These are phyloP conservation scores for Philereme transversata DNA, from an alignment of 2,888 invertebrate species.

Conservation along the genomic window DNA sequence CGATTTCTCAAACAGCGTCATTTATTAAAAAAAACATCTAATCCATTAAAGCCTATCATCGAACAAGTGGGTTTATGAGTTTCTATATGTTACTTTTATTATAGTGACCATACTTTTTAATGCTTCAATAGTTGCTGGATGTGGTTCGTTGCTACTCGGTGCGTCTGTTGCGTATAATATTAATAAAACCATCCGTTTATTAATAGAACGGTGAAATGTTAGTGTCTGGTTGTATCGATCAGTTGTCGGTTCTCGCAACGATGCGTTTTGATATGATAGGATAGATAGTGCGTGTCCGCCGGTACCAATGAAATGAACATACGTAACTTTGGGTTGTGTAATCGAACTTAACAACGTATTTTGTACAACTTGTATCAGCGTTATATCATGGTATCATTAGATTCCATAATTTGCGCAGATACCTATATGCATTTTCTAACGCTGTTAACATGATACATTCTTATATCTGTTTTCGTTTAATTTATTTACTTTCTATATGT, in stretches of 20 bases:
- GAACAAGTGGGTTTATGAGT: constrained; percentile 28
- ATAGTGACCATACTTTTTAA: background rate
- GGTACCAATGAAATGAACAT: constrained; percentile 51
- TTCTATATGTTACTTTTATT: constrained; percentile 18
- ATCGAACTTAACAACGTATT: constrained; percentile 51
- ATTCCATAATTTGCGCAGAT: constrained; percentile 41
- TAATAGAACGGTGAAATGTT: constrained; percentile 22
- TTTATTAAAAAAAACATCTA: constrained; percentile 20
- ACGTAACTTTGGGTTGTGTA: constrained; percentile 68
- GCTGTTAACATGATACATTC: no score
- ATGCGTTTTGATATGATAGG: constrained; percentile 71
- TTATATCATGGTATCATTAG: constrained; percentile 58
- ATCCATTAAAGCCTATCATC: constrained; percentile 26
- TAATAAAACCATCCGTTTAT: background rate
- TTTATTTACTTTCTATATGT: no score
- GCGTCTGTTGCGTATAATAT: background rate
- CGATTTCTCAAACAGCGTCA: constrained; percentile 25
- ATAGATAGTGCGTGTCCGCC: constrained; percentile 71
- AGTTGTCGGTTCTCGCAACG: constrained; percentile 67
- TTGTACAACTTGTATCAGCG: constrained; percentile 51
- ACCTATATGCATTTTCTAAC: no score
- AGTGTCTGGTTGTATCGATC: constrained; percentile 54
- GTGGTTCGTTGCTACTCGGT: no score
- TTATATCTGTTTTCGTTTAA: no score
- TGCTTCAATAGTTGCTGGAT: background rate